A percentile compares a stretch with the other conserved stretches of the same genome.
These are phyloP conservation scores for Ceratothoa steindachneri DNA, from an alignment of 2,888 invertebrate species.

Conservation along the genomic window DNA sequence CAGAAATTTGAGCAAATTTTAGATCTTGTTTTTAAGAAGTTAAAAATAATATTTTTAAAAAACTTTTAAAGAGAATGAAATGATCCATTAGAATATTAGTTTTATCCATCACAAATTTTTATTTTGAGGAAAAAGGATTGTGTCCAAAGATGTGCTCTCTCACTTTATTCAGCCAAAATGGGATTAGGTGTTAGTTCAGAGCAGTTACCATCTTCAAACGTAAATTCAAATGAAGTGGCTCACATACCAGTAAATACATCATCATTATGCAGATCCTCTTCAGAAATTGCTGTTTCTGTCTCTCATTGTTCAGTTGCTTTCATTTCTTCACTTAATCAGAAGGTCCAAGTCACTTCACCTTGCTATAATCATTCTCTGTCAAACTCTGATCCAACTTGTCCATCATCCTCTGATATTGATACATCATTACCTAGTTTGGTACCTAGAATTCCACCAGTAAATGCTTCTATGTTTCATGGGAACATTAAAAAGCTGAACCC, in stretches of 20 bases:
- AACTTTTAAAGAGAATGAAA: too few species aligned
- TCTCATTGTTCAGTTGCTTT: neutral
- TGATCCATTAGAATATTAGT: too few species aligned
- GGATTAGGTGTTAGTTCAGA: conserved; percentile 8
- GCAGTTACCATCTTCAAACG: neutral
- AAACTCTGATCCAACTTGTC: neutral
- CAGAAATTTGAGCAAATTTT: too few species aligned
- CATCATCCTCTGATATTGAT: neutral
- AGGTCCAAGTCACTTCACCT: neutral
- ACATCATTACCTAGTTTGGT: neutral
- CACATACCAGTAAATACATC: neutral
- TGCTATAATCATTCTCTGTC: neutral
- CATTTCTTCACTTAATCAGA: neutral
- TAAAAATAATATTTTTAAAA: too few species aligned
- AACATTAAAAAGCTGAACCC: too few species aligned
- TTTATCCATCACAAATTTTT: too few species aligned
- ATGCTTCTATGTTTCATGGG: neutral
- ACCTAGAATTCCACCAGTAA: neutral
- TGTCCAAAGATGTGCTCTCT: too few species aligned
- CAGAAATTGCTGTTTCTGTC: neutral
- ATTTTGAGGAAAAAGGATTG: too few species aligned
- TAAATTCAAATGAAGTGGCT: neutral
- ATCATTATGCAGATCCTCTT: neutral
- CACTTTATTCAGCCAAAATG: too few species aligned
- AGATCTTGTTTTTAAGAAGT: too few species aligned